A percentile compares a stretch with the other conserved stretches of the same genome.
phyloP scores from a whole-genome alignment of 2,888 invertebrate genomes.

The Epinotia nisella region DNA sequence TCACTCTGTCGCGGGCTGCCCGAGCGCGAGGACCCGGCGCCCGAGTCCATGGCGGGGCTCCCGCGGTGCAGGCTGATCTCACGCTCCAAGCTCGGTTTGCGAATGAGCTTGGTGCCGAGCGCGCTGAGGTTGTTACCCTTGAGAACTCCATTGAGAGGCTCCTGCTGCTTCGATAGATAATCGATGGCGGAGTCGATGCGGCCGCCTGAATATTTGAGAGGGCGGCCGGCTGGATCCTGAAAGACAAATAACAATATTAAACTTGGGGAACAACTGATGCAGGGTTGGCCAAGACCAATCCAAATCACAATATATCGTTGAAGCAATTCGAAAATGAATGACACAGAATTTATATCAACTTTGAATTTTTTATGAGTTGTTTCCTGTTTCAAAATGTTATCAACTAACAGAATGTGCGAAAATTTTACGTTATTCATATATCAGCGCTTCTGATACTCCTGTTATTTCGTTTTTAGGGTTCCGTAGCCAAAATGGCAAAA shows the following conservation, averaged over 20 bases:
- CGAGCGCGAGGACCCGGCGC: constrained; percentile 94
- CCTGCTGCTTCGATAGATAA: constrained; percentile 87
- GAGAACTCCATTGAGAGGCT: constrained; percentile 81
- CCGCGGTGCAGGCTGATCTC: constrained; percentile 91
- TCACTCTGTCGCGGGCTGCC: constrained; percentile 92
- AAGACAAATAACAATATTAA: constrained; percentile 49
- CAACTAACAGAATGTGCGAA: too few species aligned
- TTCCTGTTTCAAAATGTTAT: too few species aligned
- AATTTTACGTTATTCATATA: too few species aligned
- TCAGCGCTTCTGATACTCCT: too few species aligned
- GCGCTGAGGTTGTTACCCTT: constrained; percentile 84
- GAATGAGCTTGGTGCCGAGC: constrained; percentile 89
- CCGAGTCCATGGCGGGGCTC: constrained; percentile 94
- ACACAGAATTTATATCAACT: too few species aligned
- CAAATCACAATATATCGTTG: too few species aligned
- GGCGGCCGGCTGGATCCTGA: constrained; percentile 89
- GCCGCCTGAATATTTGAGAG: constrained; percentile 88
- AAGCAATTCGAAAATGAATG: too few species aligned
- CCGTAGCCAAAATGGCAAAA: too few species aligned
- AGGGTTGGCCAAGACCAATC: too few species aligned
- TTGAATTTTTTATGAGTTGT: too few species aligned
- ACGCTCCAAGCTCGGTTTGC: constrained; percentile 95
- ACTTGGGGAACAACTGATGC: neutral
- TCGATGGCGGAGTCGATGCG: constrained; percentile 89
- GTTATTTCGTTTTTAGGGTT: too few species aligned